phyloP scores from a whole-genome alignment of 2,888 invertebrate species.

The Tetrapedia diversipes region DNA sequence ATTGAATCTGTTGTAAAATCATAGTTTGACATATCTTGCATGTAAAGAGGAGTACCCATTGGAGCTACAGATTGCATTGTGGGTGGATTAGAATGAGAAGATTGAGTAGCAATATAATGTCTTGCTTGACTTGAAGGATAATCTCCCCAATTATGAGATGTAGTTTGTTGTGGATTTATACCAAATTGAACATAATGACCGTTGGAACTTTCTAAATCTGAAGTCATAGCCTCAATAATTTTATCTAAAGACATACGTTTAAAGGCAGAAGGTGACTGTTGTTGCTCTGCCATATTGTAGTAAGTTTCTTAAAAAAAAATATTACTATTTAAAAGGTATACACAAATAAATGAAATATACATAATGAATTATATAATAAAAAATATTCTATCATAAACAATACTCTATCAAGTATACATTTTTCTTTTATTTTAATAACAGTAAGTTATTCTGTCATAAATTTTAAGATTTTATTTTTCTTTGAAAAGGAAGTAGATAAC shows the following conservation, averaged over 20 bases:
- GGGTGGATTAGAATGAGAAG: slow-evolving; percentile 63
- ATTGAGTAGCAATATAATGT: slow-evolving; percentile 70
- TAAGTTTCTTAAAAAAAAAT: slow-evolving; percentile 43
- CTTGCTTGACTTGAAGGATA: slow-evolving; percentile 74
- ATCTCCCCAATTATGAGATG: slow-evolving; percentile 78
- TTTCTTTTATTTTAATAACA: neutral
- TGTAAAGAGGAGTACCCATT: slow-evolving; percentile 72
- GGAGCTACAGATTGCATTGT: slow-evolving; percentile 64
- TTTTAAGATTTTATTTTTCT: neutral
- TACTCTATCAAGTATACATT: neutral
- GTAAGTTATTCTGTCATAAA: neutral
- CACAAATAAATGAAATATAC: neutral
- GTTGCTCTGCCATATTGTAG: slow-evolving; percentile 72
- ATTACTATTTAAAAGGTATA: slow-evolving; percentile 4
- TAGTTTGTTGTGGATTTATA: slow-evolving; percentile 80
- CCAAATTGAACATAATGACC: slow-evolving; percentile 85
- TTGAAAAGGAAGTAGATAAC: slow-evolving; percentile 1
- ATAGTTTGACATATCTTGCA: slow-evolving; percentile 73
- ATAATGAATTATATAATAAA: slow-evolving; percentile 9
- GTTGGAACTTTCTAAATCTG: slow-evolving; percentile 85
- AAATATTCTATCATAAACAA: neutral
- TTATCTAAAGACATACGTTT: slow-evolving; percentile 83
- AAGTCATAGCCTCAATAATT: slow-evolving; percentile 86
- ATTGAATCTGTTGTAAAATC: slow-evolving; percentile 73
- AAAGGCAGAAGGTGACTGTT: slow-evolving; percentile 74